Percentiles rank a stretch among this genome's conserved stretches.
Evolutionary conservation across 2,797 vertebrate genomes (phyloP).

Genomic region (Scolopax rusticola): DNA sequence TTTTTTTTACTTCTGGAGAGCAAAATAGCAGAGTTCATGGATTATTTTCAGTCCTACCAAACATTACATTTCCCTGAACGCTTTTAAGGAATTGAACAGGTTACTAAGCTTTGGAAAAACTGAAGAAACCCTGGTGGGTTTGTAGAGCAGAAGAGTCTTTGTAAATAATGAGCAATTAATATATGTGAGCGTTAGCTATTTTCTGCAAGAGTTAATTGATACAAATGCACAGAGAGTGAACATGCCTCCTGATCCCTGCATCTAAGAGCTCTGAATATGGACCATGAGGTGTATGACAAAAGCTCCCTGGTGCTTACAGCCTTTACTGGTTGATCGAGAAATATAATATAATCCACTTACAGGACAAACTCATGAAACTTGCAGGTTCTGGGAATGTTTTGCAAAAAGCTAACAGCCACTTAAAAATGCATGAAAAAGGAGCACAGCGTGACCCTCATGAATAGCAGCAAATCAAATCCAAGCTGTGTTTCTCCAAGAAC

Average conservation of each 20-base stretch:
- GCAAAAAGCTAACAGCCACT: slow-evolving; percentile 41
- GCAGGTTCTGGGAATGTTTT: slow-evolving; percentile 28
- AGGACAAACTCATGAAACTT: slow-evolving; percentile 49
- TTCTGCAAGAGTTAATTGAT: slow-evolving; percentile 57
- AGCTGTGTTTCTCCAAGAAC: slow-evolving; percentile 18
- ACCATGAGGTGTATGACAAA: not conserved
- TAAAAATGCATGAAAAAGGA: slow-evolving; percentile 53
- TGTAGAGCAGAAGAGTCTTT: not conserved
- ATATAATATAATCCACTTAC: slow-evolving; percentile 4
- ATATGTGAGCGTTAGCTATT: not conserved
- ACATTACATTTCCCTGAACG: not conserved
- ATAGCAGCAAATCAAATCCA: slow-evolving; percentile 44
- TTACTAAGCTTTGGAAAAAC: not conserved
- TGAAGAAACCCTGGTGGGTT: not conserved
- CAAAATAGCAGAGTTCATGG: not conserved
- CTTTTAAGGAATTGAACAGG: not conserved
- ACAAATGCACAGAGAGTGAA: slow-evolving; percentile 7
- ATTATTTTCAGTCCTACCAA: not conserved
- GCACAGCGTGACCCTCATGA: slow-evolving; percentile 44
- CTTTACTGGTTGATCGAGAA: not conserved
- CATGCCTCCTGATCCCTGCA: not conserved
- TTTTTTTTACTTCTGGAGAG: not conserved
- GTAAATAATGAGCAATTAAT: slow-evolving; percentile 4
- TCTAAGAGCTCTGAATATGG: not conserved
- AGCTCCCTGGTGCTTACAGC: not conserved